Evolutionary conservation across 2,797 vertebrate species (phyloP), one percentile per base, ranked within the genome.

Genomic region (Megaceryle alcyon): DNA sequence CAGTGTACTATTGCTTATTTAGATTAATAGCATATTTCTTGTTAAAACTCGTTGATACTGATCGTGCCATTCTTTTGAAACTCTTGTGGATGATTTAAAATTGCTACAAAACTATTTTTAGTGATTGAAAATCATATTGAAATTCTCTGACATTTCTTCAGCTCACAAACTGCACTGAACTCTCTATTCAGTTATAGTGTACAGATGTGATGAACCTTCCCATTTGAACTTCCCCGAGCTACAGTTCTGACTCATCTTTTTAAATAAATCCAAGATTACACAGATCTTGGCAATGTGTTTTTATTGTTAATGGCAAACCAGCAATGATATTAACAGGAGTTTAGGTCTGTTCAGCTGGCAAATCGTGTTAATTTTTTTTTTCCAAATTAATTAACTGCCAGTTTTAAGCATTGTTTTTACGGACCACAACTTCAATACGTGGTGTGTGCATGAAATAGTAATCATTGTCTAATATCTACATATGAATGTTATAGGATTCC

Each of bases 221-320:
- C 46, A 68, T 49, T 54, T 1, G 0, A 12, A 28, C 13, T 56
- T 80, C 53, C 53, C 17, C 2, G 0, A 82, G 70, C 37, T 63
- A 63, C 39, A 91, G 48, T 70, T 87, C 88, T 96, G 88, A 96
- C 33, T 96, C 72, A 73, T 96, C 73, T 94, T n/a, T 84, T 76
- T n/a, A 84, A 83, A 73, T 54, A 25, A 80, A 82, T 90, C 59
- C 90, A 92, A 81, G 88, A 90, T 95, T 95, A 86, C 39, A 80
- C 19, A 94, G 39, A 87, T 93, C 95, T 94, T 97, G 87, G 88
- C 86, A 95, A 43, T 28, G 22, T n/a, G 18, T 51, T 90, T 94
- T 90, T 76, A 95, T 95, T 96, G 60, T 96, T 86, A 84, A 63
- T 78, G 69, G 70, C 91, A 63, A 51, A 90, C 44, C 64, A 90